phyloP scores from a whole-genome alignment of 2,113 vertebrate genomes.

The Lampris megalopsis region DNA sequence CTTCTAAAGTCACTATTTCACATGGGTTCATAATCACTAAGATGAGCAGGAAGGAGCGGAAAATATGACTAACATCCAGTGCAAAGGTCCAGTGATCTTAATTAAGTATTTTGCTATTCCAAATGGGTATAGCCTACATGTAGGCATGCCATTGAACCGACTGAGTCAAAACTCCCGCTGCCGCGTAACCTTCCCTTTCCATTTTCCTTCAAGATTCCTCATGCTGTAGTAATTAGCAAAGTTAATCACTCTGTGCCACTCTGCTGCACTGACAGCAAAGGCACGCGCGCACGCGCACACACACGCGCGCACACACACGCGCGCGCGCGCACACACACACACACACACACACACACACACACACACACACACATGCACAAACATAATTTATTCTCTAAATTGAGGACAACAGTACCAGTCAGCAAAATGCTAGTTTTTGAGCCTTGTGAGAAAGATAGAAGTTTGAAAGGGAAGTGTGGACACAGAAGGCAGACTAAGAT shows the following conservation, averaged over 20 bases:
- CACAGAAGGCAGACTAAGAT: not conserved
- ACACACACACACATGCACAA: not conserved
- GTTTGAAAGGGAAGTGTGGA: not conserved
- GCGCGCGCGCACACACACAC: not conserved
- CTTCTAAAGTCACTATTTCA: no score
- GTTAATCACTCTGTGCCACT: constrained; percentile 51
- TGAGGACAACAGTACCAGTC: constrained; percentile 39
- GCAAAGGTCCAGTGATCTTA: constrained; percentile 32
- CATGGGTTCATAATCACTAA: no score
- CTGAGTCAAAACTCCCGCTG: not conserved
- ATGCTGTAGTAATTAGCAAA: constrained; percentile 46
- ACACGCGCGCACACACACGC: not conserved
- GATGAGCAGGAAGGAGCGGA: no score
- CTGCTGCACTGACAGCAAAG: constrained; percentile 4
- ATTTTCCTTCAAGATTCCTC: constrained; percentile 41
- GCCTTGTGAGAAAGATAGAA: not conserved
- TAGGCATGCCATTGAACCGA: not conserved
- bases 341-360: not conserved
- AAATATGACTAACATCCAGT: no score
- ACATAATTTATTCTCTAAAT: constrained; percentile 43
- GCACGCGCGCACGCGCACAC: not conserved
- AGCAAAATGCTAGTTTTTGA: constrained; percentile 41
- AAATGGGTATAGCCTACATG: constrained; percentile 23
- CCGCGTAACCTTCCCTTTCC: not conserved
- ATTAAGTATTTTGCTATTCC: constrained; percentile 37